Conservation (phyloP, 1,140 invertebrate genomes). For the Zeugodacus cucurbitae region DNA sequence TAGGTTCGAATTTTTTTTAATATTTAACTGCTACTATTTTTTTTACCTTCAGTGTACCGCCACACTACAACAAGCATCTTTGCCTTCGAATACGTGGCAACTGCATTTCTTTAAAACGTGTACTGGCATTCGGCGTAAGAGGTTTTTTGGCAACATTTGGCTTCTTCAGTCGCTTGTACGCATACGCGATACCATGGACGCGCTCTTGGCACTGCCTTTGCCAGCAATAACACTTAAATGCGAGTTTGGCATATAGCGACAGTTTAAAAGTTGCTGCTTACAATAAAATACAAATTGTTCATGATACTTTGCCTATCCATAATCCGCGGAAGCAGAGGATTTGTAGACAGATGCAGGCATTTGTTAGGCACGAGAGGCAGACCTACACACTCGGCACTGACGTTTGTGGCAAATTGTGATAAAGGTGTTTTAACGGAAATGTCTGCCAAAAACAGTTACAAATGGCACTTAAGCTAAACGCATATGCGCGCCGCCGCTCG, state of each 20-base stretch:
- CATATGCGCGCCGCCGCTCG: neutral
- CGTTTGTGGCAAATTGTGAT: neutral
- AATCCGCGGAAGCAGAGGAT: neutral
- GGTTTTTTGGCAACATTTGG: neutral
- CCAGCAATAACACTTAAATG: constrained; percentile 32
- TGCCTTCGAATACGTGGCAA: neutral
- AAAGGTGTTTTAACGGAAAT: constrained; percentile 13
- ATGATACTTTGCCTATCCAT: neutral
- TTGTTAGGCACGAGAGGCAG: neutral
- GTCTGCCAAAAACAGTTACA: constrained; percentile 32
- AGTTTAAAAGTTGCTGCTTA: constrained; percentile 14
- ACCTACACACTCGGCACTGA: neutral
- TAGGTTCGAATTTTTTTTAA: no score
- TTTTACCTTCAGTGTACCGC: no score
- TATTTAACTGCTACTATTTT: no score
- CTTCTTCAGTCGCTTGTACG: neutral
- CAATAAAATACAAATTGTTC: constrained; percentile 25
- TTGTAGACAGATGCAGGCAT: neutral
- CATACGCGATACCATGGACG: neutral
- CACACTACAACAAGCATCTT: no score
- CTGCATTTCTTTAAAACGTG: neutral
- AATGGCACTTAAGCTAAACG: constrained; percentile 8
- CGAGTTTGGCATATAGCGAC: neutral
- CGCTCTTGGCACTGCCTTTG: neutral
- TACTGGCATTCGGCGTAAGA: neutral